phyloP scores from a whole-genome alignment of 2,113 vertebrate genomes.

The Ceuthmochares aereus region DNA sequence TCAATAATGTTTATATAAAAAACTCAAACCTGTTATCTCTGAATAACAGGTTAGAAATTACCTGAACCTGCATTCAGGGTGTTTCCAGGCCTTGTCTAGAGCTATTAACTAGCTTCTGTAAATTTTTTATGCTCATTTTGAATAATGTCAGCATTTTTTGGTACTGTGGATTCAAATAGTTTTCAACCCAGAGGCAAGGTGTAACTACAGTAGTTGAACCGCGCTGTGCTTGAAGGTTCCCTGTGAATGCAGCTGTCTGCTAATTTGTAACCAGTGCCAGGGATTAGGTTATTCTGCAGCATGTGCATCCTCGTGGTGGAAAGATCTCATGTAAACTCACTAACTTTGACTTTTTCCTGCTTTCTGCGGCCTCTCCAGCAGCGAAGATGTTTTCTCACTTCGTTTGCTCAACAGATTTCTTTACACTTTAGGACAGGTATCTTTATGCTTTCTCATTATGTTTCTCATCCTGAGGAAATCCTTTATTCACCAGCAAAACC shows the following conservation, averaged over 20 bases:
- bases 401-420: background rate
- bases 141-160: background rate
- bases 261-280: background rate
- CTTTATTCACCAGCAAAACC: background rate
- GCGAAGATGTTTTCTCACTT: background rate
- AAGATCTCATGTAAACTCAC: background rate
- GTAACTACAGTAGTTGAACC: background rate
- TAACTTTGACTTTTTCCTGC: background rate
- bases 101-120: background rate
- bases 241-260: rapidly evolving
- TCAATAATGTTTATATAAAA: background rate
- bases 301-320: background rate
- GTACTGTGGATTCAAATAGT: background rate
- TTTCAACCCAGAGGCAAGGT: background rate
- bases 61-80: background rate
- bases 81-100: background rate
- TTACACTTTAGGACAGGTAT: background rate
- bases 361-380: background rate
- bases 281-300: background rate
- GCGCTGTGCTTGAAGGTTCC: background rate
- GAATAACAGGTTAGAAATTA: background rate
- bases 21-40: background rate
- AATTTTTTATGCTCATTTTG: background rate
- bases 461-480: background rate
- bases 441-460: background rate